phyloP scores from a whole-genome alignment of 2,888 invertebrate species.

The Syritta pipiens region DNA sequence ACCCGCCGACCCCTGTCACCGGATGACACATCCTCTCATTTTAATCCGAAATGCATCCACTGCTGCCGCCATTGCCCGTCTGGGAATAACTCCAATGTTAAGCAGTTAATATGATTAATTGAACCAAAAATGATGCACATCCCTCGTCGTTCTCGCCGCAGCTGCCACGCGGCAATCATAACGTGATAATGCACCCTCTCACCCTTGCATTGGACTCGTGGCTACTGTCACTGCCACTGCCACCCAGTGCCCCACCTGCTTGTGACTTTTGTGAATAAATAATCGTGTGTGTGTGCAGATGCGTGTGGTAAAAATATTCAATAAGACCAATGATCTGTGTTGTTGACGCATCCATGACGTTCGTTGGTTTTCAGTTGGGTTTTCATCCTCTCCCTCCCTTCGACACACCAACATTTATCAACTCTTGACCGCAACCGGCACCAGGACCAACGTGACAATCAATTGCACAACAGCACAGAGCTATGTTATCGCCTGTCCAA shows the following conservation, averaged over 20 bases:
- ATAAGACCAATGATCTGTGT: constrained; percentile 50
- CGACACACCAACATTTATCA: constrained; percentile 12
- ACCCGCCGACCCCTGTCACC: not conserved
- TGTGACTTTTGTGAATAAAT: constrained; percentile 47
- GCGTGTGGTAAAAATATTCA: constrained; percentile 46
- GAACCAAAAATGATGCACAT: not conserved
- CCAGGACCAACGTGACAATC: constrained; percentile 33
- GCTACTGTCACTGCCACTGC: not conserved
- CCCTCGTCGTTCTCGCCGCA: not conserved
- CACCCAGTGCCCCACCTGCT: not conserved
- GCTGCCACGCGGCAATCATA: not conserved
- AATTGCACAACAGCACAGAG: constrained; percentile 23
- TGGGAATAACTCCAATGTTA: no score
- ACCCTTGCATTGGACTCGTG: not conserved
- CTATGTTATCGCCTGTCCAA: not conserved
- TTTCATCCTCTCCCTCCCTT: not conserved
- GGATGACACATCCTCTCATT: not conserved
- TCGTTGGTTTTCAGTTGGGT: constrained; percentile 21
- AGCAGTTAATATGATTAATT: constrained; percentile 10
- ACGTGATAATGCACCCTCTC: not conserved
- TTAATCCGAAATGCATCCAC: not conserved
- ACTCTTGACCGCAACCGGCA: constrained; percentile 41
- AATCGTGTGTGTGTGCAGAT: constrained; percentile 53
- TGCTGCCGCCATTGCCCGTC: no score
- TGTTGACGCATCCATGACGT: constrained; percentile 48